Conservation (phyloP, 2,113 vertebrate genomes). For the Sander vitreus region DNA sequence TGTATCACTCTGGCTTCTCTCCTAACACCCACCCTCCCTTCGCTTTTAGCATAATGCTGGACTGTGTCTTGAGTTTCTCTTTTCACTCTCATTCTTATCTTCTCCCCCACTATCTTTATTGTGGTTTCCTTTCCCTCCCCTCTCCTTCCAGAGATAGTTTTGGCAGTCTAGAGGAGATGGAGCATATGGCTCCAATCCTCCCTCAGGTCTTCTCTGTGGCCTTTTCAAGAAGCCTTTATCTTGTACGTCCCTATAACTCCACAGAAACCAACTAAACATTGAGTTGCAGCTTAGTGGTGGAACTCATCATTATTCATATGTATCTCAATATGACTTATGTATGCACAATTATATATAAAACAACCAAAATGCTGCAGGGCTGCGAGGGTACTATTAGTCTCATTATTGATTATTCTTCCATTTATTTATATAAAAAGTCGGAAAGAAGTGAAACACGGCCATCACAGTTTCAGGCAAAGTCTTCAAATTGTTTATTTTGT, state of each 20-base stretch:
- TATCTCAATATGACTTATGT: not conserved
- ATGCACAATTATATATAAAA: not conserved
- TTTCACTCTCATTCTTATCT: slow-evolving; percentile 34
- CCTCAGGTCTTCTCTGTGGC: slow-evolving; percentile 57
- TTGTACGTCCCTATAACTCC: not conserved
- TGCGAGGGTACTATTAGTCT: not conserved
- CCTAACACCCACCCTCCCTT: not conserved
- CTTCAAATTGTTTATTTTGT: not conserved
- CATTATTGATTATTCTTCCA: not conserved
- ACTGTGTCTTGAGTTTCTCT: slow-evolving; percentile 15
- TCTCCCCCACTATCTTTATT: slow-evolving; percentile 43
- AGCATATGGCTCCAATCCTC: slow-evolving; percentile 66
- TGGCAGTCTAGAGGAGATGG: slow-evolving; percentile 59
- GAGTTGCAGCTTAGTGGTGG: not conserved
- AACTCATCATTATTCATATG: too few relatives aligned
- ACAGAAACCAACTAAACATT: not conserved
- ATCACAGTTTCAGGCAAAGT: not conserved
- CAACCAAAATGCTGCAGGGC: not conserved
- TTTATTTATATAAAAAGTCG: not conserved
- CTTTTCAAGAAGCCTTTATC: slow-evolving; percentile 31
- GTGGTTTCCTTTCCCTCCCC: slow-evolving; percentile 15
- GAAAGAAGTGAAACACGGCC: not conserved
- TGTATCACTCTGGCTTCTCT: slow-evolving; percentile 26
- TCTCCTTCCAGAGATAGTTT: slow-evolving; percentile 44
- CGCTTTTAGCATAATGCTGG: slow-evolving; percentile 19